Evolutionary conservation across 1,140 invertebrate genomes (phyloP).

Genomic region (Zaprionus africanus): DNA sequence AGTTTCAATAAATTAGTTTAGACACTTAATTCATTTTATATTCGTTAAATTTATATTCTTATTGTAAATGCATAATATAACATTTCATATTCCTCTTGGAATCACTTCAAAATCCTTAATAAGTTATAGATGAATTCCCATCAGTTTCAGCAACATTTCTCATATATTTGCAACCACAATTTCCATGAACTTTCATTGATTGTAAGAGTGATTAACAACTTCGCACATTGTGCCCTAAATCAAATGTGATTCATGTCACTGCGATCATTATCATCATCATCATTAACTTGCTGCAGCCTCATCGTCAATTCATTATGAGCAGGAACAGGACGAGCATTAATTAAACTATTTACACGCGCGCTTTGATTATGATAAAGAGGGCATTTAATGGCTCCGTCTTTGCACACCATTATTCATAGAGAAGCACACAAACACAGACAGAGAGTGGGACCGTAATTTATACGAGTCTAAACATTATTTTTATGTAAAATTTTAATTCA

Average conservation of each 20-base stretch:
- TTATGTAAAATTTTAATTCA: constrained; percentile 63
- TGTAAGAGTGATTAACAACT: constrained; percentile 23
- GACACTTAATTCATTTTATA: neutral
- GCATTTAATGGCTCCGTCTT: constrained; percentile 53
- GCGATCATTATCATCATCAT: constrained; percentile 28
- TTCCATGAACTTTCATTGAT: neutral
- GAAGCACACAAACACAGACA: neutral
- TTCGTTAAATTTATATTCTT: neutral
- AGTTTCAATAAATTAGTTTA: neutral
- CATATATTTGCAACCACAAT: neutral
- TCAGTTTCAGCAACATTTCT: neutral
- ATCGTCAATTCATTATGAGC: constrained; percentile 54
- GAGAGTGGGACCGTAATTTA: constrained; percentile 1
- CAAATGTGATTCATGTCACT: constrained; percentile 7
- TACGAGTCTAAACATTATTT: constrained; percentile 9
- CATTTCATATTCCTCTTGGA: neutral
- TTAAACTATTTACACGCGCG: constrained; percentile 58
- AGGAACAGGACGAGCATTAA: constrained; percentile 46
- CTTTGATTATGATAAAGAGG: constrained; percentile 52
- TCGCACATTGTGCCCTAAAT: constrained; percentile 23
- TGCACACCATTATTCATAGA: constrained; percentile 46
- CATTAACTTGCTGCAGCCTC: constrained; percentile 15
- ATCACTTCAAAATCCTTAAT: neutral
- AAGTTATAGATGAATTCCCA: neutral
- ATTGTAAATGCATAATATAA: too few relatives aligned